These are phyloP conservation scores for Morus bassanus DNA, from an alignment of 2,797 vertebrate genomes.

Conservation along the genomic window DNA sequence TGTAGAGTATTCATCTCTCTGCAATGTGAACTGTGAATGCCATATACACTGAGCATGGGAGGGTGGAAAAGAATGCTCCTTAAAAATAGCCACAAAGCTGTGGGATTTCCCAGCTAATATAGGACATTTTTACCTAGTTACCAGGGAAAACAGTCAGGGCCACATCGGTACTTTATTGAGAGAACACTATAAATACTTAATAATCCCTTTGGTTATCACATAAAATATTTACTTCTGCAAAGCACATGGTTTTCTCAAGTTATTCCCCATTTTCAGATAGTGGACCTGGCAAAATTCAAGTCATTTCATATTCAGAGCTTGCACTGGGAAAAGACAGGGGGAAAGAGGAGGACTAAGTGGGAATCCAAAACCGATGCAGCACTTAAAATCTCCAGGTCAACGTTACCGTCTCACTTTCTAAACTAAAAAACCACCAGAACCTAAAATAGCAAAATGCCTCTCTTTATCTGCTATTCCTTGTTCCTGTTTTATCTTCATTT, in stretches of 20 bases:
- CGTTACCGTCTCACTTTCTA: neutral
- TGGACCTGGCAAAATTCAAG: neutral
- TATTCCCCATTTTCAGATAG: neutral
- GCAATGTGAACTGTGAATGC: neutral
- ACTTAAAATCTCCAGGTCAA: neutral
- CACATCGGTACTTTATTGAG: neutral
- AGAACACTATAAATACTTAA: neutral
- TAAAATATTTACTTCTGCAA: neutral
- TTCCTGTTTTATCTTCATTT: conserved; percentile 28
- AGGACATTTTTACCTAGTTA: neutral
- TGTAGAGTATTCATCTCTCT: neutral
- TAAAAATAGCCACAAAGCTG: neutral
- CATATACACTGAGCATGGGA: neutral
- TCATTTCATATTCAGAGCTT: neutral
- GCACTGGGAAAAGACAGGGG: neutral
- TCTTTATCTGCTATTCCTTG: neutral
- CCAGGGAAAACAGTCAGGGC: neutral
- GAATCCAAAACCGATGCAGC: neutral
- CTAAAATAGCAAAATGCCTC: neutral
- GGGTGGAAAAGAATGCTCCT: neutral
- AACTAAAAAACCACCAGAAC: neutral
- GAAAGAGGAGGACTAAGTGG: neutral
- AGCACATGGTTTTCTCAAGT: neutral
- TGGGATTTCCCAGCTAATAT: neutral
- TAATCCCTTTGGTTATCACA: neutral